Base-by-base conservation (phyloP, 2,888 invertebrate genomes). In the Yponomeuta plumbellus region DNA sequence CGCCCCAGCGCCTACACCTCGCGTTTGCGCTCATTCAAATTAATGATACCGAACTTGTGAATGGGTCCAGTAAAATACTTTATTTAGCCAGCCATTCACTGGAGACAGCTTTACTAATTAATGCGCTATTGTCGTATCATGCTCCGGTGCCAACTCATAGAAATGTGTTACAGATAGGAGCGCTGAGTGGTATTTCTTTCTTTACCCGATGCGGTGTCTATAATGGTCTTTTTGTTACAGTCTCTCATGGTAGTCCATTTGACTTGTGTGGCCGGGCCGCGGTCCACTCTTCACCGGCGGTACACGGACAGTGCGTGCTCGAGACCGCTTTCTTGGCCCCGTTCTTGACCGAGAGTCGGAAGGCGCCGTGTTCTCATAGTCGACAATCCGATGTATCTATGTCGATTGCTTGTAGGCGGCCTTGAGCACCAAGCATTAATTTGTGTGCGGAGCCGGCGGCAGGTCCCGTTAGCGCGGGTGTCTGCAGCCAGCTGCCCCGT, bases 351-450 rank as follows among this genome's bases (percentile, higher is more conserved):
- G 79, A 76, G 77, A 80, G 77, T 83, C 78, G 81, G 85, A 85
- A 84, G 85, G 74, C 74, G 83, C 83, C 83, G 80, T 80, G 84
- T 86, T 87, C 86, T 87, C 86, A 83, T 84, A 84, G 83, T 84
- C 85, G 85, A 84, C 86, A 85, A 85, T 84, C 79, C 80, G 82
- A 88, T 88, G 87, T 88, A 88, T 89, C 86, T 88, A 87, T 89
- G 88, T 88, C 88, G 88, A 88, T 86, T 84, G 85, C 84, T 86
- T 83, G 86, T 84, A 88, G 88, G 88, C 88, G 89, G 89, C 90
- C 89, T 89, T 89, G 90, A 90, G 82, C 86, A 79, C 78, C 83
- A 80, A 81, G 83, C 83, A 88, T 88, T 88, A 88, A 89, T 90
- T 88, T 87, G 89, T 88, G 88, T 88, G 88, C 87, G 83, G 77